Evolutionary conservation across 2,797 vertebrate genomes (phyloP).

Genomic region (Eutrigla gurnardus): DNA sequence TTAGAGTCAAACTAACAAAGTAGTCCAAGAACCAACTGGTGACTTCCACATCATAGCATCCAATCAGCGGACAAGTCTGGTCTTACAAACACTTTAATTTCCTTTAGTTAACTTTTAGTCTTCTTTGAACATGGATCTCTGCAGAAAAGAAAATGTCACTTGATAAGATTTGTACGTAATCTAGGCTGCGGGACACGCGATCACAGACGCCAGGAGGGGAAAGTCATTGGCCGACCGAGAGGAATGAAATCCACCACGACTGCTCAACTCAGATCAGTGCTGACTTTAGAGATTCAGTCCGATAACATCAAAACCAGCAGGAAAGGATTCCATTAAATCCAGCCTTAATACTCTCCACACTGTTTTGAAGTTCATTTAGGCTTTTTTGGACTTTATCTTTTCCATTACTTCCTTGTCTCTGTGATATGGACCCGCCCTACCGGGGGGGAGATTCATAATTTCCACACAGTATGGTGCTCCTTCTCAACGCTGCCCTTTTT

Average conservation of each 20-base stretch:
- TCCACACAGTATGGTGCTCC: no score
- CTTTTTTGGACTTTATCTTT: conserved; percentile 32
- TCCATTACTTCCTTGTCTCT: conserved; percentile 39
- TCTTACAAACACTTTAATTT: not conserved
- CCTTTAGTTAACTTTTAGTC: not conserved
- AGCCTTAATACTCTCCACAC: not conserved
- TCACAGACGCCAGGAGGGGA: no score
- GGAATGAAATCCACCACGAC: no score
- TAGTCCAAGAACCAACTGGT: no score
- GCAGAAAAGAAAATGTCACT: no score
- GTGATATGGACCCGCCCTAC: conserved; percentile 34
- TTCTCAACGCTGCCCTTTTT: no score
- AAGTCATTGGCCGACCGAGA: no score
- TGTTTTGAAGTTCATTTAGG: not conserved
- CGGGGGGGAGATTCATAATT: conserved; percentile 29
- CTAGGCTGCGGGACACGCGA: no score
- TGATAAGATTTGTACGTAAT: no score
- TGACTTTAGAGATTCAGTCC: not conserved
- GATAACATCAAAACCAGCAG: not conserved
- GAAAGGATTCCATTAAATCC: conserved; percentile 1
- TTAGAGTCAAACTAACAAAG: no score
- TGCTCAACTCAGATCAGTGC: not conserved
- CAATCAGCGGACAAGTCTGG: not conserved
- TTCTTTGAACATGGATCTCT: no score
- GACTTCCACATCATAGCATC: no score